A percentile compares a stretch with the other conserved stretches of the same genome.
These are phyloP conservation scores for Chelmon rostratus DNA, from an alignment of 2,797 vertebrate genomes.

Conservation along the genomic window DNA sequence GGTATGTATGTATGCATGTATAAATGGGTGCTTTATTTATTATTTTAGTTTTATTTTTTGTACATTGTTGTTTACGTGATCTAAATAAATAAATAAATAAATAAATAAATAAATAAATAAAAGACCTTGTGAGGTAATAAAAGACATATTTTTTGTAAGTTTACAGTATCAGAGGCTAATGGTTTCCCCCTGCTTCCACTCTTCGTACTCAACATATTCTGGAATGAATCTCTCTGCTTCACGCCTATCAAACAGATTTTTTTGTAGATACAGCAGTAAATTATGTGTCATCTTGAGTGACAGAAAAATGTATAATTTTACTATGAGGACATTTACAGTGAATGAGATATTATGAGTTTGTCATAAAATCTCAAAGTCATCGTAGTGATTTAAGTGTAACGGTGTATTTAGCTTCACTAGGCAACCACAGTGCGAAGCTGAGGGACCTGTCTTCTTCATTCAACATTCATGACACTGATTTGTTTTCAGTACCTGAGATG, in stretches of 20 bases:
- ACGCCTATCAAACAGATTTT: not conserved
- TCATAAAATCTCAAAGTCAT: not conserved
- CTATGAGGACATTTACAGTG: too few species aligned
- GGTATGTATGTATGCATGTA: too few species aligned
- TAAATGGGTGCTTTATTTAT: too few species aligned
- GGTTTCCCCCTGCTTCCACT: not conserved
- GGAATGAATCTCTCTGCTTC: not conserved
- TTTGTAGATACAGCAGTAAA: not conserved
- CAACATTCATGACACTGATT: conserved; percentile 29
- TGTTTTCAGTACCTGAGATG: conserved; percentile 27
- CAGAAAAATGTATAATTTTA: not conserved
- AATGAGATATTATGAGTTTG: too few species aligned
- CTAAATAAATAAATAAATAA: too few species aligned
- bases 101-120: too few species aligned
- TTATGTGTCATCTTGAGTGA: not conserved
- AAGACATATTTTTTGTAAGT: not conserved
- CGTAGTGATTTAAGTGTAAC: not conserved
- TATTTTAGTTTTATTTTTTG: too few species aligned
- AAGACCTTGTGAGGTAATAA: too few species aligned
- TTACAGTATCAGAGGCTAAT: not conserved
- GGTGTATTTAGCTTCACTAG: not conserved
- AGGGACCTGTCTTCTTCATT: conserved; percentile 14
- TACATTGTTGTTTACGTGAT: too few species aligned
- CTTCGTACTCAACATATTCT: not conserved
- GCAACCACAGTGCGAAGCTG: not conserved